Evolutionary conservation across 2,113 vertebrate genomes (phyloP).

Genomic region (Chaetorhynchus papuensis): DNA sequence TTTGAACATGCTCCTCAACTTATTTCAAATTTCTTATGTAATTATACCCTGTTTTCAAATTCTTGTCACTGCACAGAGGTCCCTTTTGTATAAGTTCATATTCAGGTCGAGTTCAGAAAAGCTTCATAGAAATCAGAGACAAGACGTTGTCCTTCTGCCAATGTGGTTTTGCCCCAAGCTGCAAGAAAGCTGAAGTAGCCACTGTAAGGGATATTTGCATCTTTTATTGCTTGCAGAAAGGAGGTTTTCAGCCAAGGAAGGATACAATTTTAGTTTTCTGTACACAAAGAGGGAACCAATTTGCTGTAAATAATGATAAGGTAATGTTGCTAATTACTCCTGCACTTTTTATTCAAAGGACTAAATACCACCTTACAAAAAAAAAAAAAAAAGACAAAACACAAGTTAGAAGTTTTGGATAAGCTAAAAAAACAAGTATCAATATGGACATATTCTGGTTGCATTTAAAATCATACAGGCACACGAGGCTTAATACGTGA

Average conservation of each 20-base stretch:
- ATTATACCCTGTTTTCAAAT: neutral
- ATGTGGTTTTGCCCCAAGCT: neutral
- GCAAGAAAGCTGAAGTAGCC: neutral
- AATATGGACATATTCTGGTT: neutral
- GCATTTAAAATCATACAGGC: neutral
- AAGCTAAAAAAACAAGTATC: neutral
- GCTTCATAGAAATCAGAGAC: neutral
- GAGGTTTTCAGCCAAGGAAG: neutral
- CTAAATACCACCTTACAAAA: neutral
- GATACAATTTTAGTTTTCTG: neutral
- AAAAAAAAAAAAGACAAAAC: neutral
- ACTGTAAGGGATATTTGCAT: neutral
- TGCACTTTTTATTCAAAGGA: neutral
- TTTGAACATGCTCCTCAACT: neutral
- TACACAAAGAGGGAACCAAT: neutral
- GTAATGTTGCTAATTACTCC: neutral
- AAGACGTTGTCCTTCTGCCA: neutral
- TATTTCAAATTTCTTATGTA: neutral
- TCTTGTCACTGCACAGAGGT: neutral
- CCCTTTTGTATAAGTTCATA: neutral
- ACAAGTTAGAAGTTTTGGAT: neutral
- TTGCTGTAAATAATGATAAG: neutral
- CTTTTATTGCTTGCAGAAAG: neutral
- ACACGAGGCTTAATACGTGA: neutral
- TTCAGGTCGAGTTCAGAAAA: neutral